A percentile compares a stretch with the other conserved stretches of the same genome.
phyloP scores from a whole-genome alignment of 2,888 invertebrate species.

The Phengaris arion region DNA sequence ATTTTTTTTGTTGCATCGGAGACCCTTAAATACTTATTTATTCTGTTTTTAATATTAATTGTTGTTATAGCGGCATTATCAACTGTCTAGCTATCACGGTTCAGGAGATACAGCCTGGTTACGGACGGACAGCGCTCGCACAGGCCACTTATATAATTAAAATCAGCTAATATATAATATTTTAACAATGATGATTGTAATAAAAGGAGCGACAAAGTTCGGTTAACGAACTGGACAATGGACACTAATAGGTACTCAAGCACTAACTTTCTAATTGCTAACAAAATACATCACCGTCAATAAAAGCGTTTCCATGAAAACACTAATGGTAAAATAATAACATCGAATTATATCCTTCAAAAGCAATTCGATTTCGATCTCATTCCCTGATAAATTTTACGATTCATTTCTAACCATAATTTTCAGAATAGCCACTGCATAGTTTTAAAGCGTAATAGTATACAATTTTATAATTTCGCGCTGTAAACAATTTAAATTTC shows the following conservation, averaged over 20 bases:
- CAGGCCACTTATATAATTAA: too few relatives aligned
- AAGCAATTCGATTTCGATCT: slow-evolving; percentile 11
- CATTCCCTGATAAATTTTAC: slow-evolving; percentile 11
- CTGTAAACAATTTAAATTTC: background rate
- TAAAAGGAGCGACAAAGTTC: background rate
- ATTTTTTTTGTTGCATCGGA: too few relatives aligned
- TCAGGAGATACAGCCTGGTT: too few relatives aligned
- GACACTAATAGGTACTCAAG: background rate
- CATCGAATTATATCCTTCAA: slow-evolving; percentile 16
- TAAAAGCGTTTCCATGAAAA: slow-evolving; percentile 25
- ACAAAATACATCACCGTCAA: background rate
- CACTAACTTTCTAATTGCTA: background rate
- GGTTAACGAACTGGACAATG: background rate
- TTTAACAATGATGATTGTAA: too few relatives aligned
- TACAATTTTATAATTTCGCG: background rate
- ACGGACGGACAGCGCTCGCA: too few relatives aligned
- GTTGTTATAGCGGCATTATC: too few relatives aligned
- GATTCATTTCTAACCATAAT: slow-evolving; percentile 10
- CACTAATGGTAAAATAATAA: slow-evolving; percentile 27
- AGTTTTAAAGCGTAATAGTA: background rate
- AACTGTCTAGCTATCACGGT: too few relatives aligned
- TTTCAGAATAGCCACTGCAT: background rate
- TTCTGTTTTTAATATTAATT: too few relatives aligned
- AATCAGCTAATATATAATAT: too few relatives aligned
- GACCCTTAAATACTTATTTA: too few relatives aligned